Conservation (phyloP, 1,140 invertebrate species). For the Drosophila setifemur region DNA sequence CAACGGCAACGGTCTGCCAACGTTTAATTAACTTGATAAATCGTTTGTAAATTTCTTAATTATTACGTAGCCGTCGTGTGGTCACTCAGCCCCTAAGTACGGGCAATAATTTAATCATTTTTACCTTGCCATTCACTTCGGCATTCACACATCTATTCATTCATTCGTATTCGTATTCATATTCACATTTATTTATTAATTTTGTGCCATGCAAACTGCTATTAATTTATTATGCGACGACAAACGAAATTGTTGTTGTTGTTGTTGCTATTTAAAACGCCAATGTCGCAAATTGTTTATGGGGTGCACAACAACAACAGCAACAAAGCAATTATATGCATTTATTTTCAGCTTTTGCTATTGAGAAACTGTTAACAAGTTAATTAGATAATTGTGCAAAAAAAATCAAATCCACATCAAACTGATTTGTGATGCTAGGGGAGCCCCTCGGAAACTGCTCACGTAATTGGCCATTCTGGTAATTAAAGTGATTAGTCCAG, state of each 20-base stretch:
- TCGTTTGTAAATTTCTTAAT: slow-evolving; percentile 80
- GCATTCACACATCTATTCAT: slow-evolving; percentile 7
- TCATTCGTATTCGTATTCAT: slow-evolving; percentile 13
- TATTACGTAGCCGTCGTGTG: slow-evolving; percentile 69
- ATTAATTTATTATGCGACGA: slow-evolving; percentile 65
- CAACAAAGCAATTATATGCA: slow-evolving; percentile 71
- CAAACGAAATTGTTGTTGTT: slow-evolving; percentile 38
- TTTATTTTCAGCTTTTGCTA: slow-evolving; percentile 34
- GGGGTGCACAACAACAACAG: slow-evolving; percentile 60
- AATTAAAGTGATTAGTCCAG: slow-evolving; percentile 37
- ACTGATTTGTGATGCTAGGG: slow-evolving; percentile 9
- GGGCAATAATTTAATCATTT: slow-evolving; percentile 30
- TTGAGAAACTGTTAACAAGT: slow-evolving; percentile 79
- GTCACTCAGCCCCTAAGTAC: slow-evolving; percentile 35
- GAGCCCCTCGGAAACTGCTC: slow-evolving; percentile 26
- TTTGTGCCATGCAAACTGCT: slow-evolving; percentile 34
- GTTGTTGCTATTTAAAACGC: slow-evolving; percentile 21
- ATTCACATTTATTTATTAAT: slow-evolving; percentile 65
- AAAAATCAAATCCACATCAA: slow-evolving; percentile 30
- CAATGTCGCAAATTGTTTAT: slow-evolving; percentile 76
- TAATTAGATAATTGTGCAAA: slow-evolving; percentile 60
- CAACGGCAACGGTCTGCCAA: slow-evolving; percentile 49
- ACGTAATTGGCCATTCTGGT: slow-evolving; percentile 31
- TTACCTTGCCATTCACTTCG: slow-evolving; percentile 69
- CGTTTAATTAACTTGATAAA: slow-evolving; percentile 79